Conservation (phyloP, 1,140 invertebrate species). For the Temnothorax curvispinosus region DNA sequence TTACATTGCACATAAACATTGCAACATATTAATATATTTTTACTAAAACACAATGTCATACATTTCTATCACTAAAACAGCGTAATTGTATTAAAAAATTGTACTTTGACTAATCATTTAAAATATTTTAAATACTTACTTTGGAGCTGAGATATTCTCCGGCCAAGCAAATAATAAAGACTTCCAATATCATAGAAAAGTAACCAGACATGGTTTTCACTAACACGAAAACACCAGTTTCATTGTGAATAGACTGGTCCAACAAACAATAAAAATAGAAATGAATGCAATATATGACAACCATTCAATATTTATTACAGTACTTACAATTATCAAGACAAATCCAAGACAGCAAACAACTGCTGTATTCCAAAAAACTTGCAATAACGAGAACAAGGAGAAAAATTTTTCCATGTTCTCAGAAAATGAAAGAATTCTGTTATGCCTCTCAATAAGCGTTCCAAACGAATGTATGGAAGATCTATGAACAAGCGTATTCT, state of each 20-base stretch:
- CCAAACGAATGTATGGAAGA: not conserved
- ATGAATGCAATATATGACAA: not conserved
- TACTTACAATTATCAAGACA: constrained; percentile 28
- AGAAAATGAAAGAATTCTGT: constrained; percentile 33
- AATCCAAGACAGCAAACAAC: constrained; percentile 41
- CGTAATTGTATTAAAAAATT: too few relatives aligned
- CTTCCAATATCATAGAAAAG: too few relatives aligned
- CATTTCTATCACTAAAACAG: too few relatives aligned
- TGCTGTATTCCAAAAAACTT: constrained; percentile 40
- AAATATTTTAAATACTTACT: too few relatives aligned
- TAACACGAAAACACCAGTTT: not conserved
- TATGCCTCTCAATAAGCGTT: constrained; percentile 27
- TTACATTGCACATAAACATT: too few relatives aligned
- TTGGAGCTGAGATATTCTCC: constrained; percentile 54
- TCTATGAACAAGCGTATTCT: not conserved
- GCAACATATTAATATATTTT: too few relatives aligned
- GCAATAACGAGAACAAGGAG: constrained; percentile 27
- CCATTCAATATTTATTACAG: too few relatives aligned
- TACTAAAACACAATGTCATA: too few relatives aligned
- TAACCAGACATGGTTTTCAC: constrained; percentile 9
- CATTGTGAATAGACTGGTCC: constrained; percentile 13
- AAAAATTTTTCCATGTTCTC: constrained; percentile 18
- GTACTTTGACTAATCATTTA: too few relatives aligned
- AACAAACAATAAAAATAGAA: not conserved
- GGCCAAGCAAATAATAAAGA: constrained; percentile 47